phyloP scores from a whole-genome alignment of 2,888 invertebrate genomes.

The Falcaria lacertinaria region DNA sequence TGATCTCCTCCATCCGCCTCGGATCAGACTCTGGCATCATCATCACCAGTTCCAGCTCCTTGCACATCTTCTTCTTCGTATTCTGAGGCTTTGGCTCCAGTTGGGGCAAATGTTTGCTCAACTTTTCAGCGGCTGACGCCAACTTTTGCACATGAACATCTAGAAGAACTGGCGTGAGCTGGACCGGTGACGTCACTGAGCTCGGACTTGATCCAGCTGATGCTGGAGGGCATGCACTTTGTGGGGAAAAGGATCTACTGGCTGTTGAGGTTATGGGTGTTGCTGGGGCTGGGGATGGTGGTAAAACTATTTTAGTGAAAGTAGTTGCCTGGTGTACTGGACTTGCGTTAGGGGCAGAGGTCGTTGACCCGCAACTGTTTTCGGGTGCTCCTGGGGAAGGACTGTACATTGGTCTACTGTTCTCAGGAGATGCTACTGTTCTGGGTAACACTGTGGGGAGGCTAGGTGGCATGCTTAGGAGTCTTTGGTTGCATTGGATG shows the following conservation, averaged over 20 bases:
- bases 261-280: slow-evolving; percentile 61
- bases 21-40: slow-evolving; percentile 94
- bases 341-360: slow-evolving; percentile 66
- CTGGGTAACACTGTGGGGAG: slow-evolving; percentile 57
- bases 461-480: slow-evolving; percentile 56
- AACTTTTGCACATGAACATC: slow-evolving; percentile 92
- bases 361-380: slow-evolving; percentile 66
- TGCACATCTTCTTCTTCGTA: slow-evolving; percentile 94
- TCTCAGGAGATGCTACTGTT: slow-evolving; percentile 74
- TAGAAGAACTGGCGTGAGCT: slow-evolving; percentile 87
- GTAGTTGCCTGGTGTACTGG: slow-evolving; percentile 57
- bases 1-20: slow-evolving; percentile 93
- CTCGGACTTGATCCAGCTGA: slow-evolving; percentile 81
- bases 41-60: slow-evolving; percentile 95
- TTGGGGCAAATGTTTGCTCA: slow-evolving; percentile 90
- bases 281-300: slow-evolving; percentile 68
- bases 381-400: slow-evolving; percentile 81
- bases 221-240: slow-evolving; percentile 68
- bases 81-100: slow-evolving; percentile 94
- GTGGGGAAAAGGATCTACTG: slow-evolving; percentile 63
- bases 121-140: slow-evolving; percentile 89
- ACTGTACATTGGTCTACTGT: slow-evolving; percentile 78
- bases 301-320: slow-evolving; percentile 69
- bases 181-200: slow-evolving; percentile 81
- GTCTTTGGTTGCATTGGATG: slow-evolving; percentile 70